phyloP scores from a whole-genome alignment of 1,140 invertebrate genomes.

The Lasaia peninsularis region DNA sequence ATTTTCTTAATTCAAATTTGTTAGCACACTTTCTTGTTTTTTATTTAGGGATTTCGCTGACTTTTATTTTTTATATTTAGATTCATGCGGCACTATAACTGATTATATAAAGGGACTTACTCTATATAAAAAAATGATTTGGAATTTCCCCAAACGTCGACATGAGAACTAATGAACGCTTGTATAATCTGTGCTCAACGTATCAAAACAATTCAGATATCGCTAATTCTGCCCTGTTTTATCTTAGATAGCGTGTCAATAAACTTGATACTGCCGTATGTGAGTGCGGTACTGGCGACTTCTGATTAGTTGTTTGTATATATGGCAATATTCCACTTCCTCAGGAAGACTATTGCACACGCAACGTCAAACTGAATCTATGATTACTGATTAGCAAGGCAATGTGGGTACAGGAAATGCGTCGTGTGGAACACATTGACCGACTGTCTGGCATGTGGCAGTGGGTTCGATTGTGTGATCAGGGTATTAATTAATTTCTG shows the following conservation, averaged over 20 bases:
- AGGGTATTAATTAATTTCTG: constrained; percentile 35
- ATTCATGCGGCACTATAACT: too few species aligned
- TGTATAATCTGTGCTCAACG: too few species aligned
- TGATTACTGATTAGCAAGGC: constrained; percentile 40
- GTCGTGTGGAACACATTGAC: constrained; percentile 37
- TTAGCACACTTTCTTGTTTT: too few species aligned
- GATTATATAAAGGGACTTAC: too few species aligned
- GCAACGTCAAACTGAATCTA: constrained; percentile 40
- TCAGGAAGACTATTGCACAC: constrained; percentile 49
- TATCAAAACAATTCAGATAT: too few species aligned
- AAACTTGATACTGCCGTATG: constrained; percentile 10
- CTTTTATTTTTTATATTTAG: too few species aligned
- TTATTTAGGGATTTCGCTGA: too few species aligned
- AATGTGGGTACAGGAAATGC: constrained; percentile 43
- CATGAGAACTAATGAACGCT: too few species aligned
- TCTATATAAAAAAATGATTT: too few species aligned
- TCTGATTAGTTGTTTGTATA: constrained; percentile 37
- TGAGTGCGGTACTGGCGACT: constrained; percentile 32
- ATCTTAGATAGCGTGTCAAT: not conserved
- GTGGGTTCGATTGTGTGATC: constrained; percentile 35
- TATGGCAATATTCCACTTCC: constrained; percentile 62
- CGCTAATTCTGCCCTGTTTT: too few species aligned
- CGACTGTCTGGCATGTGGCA: constrained; percentile 37
- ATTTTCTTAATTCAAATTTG: too few species aligned
- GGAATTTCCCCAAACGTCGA: too few species aligned